Evolutionary conservation across 2,888 invertebrate genomes (phyloP).

Genomic region (Embidobia sp.): DNA sequence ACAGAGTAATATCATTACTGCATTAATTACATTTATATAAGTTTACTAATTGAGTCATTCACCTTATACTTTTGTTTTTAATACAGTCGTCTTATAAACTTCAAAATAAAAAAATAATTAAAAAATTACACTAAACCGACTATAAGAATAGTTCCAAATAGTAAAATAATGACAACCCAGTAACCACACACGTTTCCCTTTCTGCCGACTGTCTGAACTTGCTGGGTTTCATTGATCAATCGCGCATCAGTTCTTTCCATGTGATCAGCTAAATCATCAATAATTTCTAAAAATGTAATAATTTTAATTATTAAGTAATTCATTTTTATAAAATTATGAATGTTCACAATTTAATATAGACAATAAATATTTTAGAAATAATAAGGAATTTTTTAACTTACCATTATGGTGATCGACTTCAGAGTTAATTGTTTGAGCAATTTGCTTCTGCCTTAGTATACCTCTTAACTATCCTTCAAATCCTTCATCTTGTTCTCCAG

Average conservation of each 20-base stretch:
- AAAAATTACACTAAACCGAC: slow-evolving; percentile 78
- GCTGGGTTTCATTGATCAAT: slow-evolving; percentile 86
- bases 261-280: slow-evolving; percentile 89
- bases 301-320: too few relatives aligned
- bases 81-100: too few relatives aligned
- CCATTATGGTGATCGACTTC: slow-evolving; percentile 92
- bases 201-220: slow-evolving; percentile 85
- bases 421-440: slow-evolving; percentile 88
- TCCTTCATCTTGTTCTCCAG: slow-evolving; percentile 90
- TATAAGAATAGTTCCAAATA: slow-evolving; percentile 86
- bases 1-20: too few relatives aligned
- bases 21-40: too few relatives aligned
- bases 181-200: slow-evolving; percentile 89
- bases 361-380: background rate
- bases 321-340: too few relatives aligned
- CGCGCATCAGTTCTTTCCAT: slow-evolving; percentile 88
- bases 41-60: too few relatives aligned
- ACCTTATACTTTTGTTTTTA: too few relatives aligned
- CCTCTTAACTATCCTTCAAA: slow-evolving; percentile 88
- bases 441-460: slow-evolving; percentile 88
- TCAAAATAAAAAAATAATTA: too few relatives aligned
- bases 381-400: slow-evolving; percentile 73
- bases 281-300: slow-evolving; percentile 85
- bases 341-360: too few relatives aligned
- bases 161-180: slow-evolving; percentile 87